Conservation (phyloP, 2,113 vertebrate species). For the Neotoma lepida region DNA sequence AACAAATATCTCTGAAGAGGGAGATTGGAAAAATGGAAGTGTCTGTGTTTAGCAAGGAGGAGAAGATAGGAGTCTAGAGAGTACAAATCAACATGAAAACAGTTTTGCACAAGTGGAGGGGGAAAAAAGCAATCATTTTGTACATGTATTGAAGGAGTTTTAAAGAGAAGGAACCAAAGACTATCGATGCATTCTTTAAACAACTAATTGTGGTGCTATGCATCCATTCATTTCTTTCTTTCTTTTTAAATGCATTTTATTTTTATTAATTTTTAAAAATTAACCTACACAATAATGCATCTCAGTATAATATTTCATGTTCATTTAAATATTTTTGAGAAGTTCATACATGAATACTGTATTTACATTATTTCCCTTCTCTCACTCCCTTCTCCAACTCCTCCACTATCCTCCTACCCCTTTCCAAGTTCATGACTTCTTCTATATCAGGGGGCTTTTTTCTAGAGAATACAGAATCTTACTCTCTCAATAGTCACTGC, state of each 20-base stretch:
- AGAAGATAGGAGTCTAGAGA: neutral
- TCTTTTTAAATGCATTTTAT: neutral
- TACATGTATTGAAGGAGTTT: neutral
- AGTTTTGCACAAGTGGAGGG: neutral
- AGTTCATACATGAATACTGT: neutral
- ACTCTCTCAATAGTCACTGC: neutral
- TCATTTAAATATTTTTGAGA: neutral
- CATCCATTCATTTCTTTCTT: neutral
- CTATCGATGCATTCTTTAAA: neutral
- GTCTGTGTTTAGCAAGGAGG: neutral
- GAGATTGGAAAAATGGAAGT: neutral
- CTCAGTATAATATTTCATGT: neutral
- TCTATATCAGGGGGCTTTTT: neutral
- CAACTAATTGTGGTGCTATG: neutral
- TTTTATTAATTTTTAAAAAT: neutral
- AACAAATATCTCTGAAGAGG: slow-evolving; percentile 33
- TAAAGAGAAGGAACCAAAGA: neutral
- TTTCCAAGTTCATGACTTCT: neutral
- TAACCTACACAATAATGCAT: neutral
- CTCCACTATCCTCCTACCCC: neutral
- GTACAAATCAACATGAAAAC: slow-evolving; percentile 44
- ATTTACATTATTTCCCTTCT: neutral
- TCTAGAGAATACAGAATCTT: neutral
- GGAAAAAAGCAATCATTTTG: neutral
- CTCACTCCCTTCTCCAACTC: neutral